Evolutionary conservation across 2,888 invertebrate genomes (phyloP), one percentile per base, ranked within the genome.

Genomic region (Melikaiella ostensackeni): DNA sequence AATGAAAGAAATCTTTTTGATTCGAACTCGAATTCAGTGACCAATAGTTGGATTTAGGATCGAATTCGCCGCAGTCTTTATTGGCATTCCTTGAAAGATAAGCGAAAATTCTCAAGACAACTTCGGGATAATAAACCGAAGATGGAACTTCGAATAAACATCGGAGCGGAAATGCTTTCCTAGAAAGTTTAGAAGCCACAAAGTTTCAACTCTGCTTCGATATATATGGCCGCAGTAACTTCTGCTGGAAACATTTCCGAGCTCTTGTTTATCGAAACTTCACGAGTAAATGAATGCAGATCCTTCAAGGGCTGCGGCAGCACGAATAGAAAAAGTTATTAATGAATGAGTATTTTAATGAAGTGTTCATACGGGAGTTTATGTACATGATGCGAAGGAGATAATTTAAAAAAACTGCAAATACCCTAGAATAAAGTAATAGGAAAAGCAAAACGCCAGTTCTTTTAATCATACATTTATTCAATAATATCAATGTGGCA

Each of bases 291-390:
- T 70, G 70, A 70, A 70, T 70, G 70, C 50, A 50, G 50, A 70
- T 70, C 50, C 70, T 46, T 70, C 21, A 50, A n/a, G 70, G 70
- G 50, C 50, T 70, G 50, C 33, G 70, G 70, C 50, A 55, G 50
- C 70, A 30, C 21, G 50, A 70, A 50, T 46, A 70, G 46, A 70
- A 70, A 70, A 70, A 70, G 46, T 70, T 70, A 70, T 70, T 70
- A 70, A 70, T 70, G 70, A 70, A 70, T 70, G 46, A 55, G 70
- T 70, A 70, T 70, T 70, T 70, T 70, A 70, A 70, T 50, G 50
- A 70, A 70, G 33, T 70, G 70, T 70, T 70, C 70, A 70, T 50
- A 70, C 13, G 50, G 70, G 30, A 70, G 27, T 50, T 70, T 46
- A 70, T 70, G 70, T 70, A 70, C 50, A 70, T 50, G 70, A 70